Percentiles rank a stretch among this genome's conserved stretches.
Conservation (phyloP, 2,797 vertebrate species). For the Lepilemur septentrionalis region DNA sequence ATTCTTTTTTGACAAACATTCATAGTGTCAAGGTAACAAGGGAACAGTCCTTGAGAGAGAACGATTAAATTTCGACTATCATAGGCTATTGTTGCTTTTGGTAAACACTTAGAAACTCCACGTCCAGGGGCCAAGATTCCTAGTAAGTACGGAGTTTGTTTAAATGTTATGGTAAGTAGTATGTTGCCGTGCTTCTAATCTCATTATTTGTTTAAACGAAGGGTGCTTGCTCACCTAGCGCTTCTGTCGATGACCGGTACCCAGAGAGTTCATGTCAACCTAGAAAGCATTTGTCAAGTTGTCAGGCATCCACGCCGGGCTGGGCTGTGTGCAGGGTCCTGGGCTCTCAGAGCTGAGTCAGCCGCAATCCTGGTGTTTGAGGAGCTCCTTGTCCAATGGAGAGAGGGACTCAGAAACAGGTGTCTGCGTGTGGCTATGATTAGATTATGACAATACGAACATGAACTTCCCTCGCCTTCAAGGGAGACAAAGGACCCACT, state of each 20-base stretch:
- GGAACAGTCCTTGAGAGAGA: constrained; percentile 36
- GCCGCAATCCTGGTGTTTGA: neutral
- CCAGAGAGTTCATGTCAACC: neutral
- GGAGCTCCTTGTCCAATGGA: neutral
- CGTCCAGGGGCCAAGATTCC: constrained; percentile 48
- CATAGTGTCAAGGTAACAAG: constrained; percentile 24
- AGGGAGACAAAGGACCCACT: rapidly evolving
- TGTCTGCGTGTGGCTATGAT: neutral
- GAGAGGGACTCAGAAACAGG: neutral
- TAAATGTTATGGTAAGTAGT: neutral
- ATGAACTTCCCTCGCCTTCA: neutral
- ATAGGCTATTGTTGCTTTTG: constrained; percentile 5
- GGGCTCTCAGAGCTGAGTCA: neutral
- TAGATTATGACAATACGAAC: neutral
- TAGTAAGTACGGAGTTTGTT: neutral
- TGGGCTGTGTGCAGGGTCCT: neutral
- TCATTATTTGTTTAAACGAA: constrained; percentile 40
- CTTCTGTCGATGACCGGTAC: neutral
- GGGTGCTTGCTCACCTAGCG: neutral
- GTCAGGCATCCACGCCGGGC: neutral
- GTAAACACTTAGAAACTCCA: constrained; percentile 40
- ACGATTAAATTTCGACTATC: neutral
- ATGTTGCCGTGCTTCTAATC: neutral
- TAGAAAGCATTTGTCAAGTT: neutral
- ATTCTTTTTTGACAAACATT: constrained; percentile 49